Conservation (phyloP, 2,888 invertebrate genomes). For the Polietes domitor region DNA sequence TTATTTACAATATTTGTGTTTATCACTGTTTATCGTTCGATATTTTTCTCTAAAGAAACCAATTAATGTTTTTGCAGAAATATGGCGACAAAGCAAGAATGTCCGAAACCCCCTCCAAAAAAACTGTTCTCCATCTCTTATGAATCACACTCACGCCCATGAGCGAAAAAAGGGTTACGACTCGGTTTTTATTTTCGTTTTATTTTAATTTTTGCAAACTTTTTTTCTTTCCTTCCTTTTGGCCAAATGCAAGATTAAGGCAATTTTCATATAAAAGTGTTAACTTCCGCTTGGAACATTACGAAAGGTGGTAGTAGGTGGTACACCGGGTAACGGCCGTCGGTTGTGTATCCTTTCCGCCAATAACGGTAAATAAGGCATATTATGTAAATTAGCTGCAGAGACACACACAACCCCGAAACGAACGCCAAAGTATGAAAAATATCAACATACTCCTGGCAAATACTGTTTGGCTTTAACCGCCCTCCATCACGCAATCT, state of each 20-base stretch:
- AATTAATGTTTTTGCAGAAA: neutral
- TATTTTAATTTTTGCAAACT: neutral
- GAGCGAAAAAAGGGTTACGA: neutral
- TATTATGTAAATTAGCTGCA: constrained; percentile 29
- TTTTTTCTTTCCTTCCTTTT: no score
- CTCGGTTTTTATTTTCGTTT: neutral
- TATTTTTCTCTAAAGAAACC: neutral
- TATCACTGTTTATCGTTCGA: neutral
- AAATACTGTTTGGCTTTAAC: neutral
- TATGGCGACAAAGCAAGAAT: neutral
- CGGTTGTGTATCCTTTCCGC: constrained; percentile 13
- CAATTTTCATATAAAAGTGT: neutral
- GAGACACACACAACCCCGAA: neutral
- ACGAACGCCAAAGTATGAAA: neutral
- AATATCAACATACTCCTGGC: neutral
- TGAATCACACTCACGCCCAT: neutral
- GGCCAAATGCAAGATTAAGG: neutral
- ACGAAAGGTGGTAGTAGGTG: neutral
- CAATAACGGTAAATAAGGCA: constrained; percentile 8
- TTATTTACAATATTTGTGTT: neutral
- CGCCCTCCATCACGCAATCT: neutral
- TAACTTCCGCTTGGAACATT: neutral
- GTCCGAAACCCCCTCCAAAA: neutral
- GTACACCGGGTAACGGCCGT: neutral
- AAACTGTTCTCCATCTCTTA: neutral